Evolutionary conservation across 2,888 invertebrate species (phyloP).

Genomic region (Caenorhabditis macrosperma): DNA sequence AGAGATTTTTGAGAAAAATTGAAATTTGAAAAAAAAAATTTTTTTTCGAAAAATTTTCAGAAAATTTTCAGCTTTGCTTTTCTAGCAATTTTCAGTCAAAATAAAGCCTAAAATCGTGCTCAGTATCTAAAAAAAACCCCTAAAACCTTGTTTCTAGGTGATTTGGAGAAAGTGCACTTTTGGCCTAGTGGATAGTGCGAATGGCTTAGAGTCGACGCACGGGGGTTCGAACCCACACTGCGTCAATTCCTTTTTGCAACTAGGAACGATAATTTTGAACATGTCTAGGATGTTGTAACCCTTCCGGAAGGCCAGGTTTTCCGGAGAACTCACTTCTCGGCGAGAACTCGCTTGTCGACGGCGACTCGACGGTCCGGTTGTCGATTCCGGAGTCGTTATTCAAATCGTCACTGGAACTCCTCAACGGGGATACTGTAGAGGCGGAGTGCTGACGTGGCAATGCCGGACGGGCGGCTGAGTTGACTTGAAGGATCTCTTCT

Average conservation of each 20-base stretch:
- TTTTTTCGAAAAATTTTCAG: background rate
- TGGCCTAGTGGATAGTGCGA: background rate
- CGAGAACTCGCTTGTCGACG: slow-evolving; percentile 68
- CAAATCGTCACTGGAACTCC: slow-evolving; percentile 54
- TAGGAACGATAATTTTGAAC: too few relatives aligned
- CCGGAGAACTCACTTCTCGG: slow-evolving; percentile 65
- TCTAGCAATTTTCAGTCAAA: too few relatives aligned
- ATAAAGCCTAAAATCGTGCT: too few relatives aligned
- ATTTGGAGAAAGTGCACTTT: background rate
- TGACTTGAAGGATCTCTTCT: slow-evolving; percentile 64
- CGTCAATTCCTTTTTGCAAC: too few relatives aligned
- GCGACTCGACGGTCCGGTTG: slow-evolving; percentile 62
- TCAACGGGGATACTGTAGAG: slow-evolving; percentile 38
- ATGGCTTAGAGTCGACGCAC: background rate
- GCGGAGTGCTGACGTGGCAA: slow-evolving; percentile 53
- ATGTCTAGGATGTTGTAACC: too few relatives aligned
- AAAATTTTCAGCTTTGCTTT: too few relatives aligned
- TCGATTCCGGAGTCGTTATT: slow-evolving; percentile 68
- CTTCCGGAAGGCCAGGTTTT: too few relatives aligned
- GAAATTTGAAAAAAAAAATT: background rate
- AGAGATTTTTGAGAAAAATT: background rate
- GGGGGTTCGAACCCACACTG: background rate
- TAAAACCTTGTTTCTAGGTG: background rate
- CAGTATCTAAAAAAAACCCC: too few relatives aligned
- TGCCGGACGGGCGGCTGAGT: slow-evolving; percentile 28